Percentiles rank a stretch among this genome's conserved stretches.
phyloP scores from a whole-genome alignment of 2,888 invertebrate genomes.

The Eristalis pertinax region DNA sequence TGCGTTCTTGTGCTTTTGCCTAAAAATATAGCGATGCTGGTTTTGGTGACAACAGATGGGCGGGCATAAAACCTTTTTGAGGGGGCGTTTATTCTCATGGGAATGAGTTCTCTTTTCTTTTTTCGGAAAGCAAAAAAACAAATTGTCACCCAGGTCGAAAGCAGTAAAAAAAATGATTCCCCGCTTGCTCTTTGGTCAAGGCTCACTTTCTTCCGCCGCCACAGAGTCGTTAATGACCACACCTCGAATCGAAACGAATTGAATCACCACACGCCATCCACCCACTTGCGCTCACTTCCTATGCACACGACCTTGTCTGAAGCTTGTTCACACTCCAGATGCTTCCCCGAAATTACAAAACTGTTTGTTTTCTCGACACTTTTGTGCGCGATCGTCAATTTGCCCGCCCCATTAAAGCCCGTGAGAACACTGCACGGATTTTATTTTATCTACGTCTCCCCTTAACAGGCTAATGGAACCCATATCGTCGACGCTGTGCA shows the following conservation, averaged over 20 bases:
- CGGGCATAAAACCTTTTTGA: too few relatives aligned
- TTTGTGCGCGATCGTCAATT: not conserved
- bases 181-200: too few relatives aligned
- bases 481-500: not conserved
- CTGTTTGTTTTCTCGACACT: not conserved
- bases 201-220: too few relatives aligned
- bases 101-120: too few relatives aligned
- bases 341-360: not conserved
- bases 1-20: too few relatives aligned
- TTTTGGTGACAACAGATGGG: too few relatives aligned
- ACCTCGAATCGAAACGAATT: not conserved
- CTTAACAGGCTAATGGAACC: conserved; percentile 3
- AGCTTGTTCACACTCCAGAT: not conserved
- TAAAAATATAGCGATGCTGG: too few relatives aligned
- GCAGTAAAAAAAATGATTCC: not conserved
- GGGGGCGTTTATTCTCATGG: too few relatives aligned
- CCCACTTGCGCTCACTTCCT: conserved; percentile 1
- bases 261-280: not conserved
- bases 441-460: conserved; percentile 1
- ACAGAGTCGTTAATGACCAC: not conserved
- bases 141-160: not conserved
- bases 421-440: not conserved
- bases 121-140: too few relatives aligned
- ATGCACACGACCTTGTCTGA: not conserved
- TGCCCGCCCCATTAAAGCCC: not conserved